Evolutionary conservation across 2,888 invertebrate species (phyloP).

Genomic region (Himalopsyche kuldschensis): DNA sequence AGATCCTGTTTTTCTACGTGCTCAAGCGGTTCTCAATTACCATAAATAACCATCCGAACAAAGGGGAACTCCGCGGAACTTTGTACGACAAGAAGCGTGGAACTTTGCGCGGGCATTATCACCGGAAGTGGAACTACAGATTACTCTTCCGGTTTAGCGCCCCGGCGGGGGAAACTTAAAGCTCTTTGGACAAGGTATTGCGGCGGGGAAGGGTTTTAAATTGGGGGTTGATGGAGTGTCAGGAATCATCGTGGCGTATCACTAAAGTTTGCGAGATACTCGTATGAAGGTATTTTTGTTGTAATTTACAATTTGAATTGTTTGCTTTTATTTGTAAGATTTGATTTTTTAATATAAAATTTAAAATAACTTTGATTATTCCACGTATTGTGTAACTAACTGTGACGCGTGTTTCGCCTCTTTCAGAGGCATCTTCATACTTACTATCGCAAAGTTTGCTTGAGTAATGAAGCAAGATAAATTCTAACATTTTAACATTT

Average conservation of each 20-base stretch:
- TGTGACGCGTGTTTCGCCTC: too few species aligned
- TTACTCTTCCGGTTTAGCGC: neutral
- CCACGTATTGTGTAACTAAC: too few species aligned
- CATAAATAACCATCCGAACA: neutral
- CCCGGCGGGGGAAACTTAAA: neutral
- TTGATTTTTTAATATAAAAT: too few species aligned
- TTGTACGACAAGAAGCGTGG: neutral
- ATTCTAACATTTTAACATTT: too few species aligned
- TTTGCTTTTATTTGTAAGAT: too few species aligned
- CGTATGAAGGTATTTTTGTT: neutral
- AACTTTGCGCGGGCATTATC: neutral
- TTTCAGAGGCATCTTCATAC: too few species aligned
- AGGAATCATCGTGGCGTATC: neutral
- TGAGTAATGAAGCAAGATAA: too few species aligned
- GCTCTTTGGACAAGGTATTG: neutral
- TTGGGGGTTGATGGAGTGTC: neutral
- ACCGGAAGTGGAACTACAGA: neutral
- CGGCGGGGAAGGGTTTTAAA: neutral
- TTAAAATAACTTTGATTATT: too few species aligned
- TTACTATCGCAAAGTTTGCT: too few species aligned
- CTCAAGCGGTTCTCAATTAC: neutral
- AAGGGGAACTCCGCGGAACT: neutral
- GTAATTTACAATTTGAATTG: too few species aligned
- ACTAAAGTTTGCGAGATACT: neutral
- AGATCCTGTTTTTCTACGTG: neutral